phyloP scores from a whole-genome alignment of 1,140 invertebrate species.

The Caenorhabditis brenneri region DNA sequence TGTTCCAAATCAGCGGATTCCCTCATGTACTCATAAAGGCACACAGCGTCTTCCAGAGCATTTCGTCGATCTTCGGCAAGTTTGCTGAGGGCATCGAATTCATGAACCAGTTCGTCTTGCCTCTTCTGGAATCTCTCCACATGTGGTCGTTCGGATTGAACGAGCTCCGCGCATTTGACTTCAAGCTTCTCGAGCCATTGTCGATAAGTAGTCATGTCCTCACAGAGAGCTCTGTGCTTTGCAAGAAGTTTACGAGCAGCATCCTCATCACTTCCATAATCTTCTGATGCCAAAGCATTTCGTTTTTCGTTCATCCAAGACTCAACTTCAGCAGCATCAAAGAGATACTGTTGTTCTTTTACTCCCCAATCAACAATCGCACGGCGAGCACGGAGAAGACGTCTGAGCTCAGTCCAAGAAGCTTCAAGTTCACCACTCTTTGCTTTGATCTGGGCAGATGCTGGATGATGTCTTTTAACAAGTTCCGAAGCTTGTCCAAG shows the following conservation, averaged over 20 bases:
- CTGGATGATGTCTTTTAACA: constrained; percentile 79
- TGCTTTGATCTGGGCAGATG: constrained; percentile 77
- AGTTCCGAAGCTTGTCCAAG: constrained; percentile 79
- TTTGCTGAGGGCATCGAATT: constrained; percentile 42
- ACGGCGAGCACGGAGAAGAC: constrained; percentile 54
- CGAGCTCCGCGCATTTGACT: constrained; percentile 55
- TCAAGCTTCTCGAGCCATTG: constrained; percentile 54
- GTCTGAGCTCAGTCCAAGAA: constrained; percentile 59
- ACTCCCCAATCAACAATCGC: constrained; percentile 59
- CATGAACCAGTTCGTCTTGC: constrained; percentile 48
- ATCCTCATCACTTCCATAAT: constrained; percentile 85
- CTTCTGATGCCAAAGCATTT: constrained; percentile 77
- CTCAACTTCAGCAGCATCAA: constrained; percentile 87
- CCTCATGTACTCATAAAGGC: constrained; percentile 87
- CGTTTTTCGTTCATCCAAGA: constrained; percentile 88
- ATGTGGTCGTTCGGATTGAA: constrained; percentile 46
- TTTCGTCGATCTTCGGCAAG: constrained; percentile 82
- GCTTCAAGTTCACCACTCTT: constrained; percentile 72
- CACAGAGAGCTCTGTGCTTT: constrained; percentile 82
- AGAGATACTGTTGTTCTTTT: constrained; percentile 70
- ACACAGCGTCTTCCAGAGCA: constrained; percentile 74
- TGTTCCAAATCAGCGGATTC: constrained; percentile 88
- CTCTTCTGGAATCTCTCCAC: constrained; percentile 40
- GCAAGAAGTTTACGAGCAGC: constrained; percentile 87
- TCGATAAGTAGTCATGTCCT: constrained; percentile 62